These are phyloP conservation scores for Drosophila formosana DNA, from an alignment of 2,888 invertebrate species.

Conservation along the genomic window DNA sequence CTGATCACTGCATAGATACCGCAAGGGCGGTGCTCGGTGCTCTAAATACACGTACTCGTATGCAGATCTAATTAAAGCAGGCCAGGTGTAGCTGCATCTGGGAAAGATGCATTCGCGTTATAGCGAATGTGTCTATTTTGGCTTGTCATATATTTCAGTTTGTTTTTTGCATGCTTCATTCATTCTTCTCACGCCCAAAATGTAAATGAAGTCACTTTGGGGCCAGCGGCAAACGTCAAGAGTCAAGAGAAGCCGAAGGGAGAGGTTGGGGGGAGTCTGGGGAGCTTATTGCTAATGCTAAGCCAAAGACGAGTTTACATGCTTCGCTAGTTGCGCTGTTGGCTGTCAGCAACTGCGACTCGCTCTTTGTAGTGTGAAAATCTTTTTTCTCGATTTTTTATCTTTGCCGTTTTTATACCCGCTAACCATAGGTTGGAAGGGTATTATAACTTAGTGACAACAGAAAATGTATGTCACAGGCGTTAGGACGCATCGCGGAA, in stretches of 20 bases:
- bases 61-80: conserved; percentile 54
- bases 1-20: conserved; percentile 46
- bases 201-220: conserved; percentile 68
- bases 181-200: conserved; percentile 77
- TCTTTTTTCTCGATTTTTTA: conserved; percentile 24
- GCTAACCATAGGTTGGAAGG: no score
- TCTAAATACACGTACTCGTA: conserved; percentile 21
- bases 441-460: no score
- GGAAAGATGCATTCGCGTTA: conserved; percentile 42
- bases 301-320: conserved; percentile 68
- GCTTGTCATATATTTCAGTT: conserved; percentile 41
- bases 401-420: not conserved
- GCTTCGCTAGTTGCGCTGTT: conserved; percentile 40
- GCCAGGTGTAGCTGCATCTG: conserved; percentile 48
- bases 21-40: conserved; percentile 47
- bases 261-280: not conserved
- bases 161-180: conserved; percentile 51
- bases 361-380: conserved; percentile 67
- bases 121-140: conserved; percentile 25
- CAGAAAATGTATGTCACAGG: no score
- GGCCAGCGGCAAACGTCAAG: conserved; percentile 25
- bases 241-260: not conserved
- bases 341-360: conserved; percentile 42
- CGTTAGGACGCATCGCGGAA: no score
- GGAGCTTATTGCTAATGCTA: conserved; percentile 49